Evolutionary conservation across 2,888 invertebrate species (phyloP).

Genomic region (Hyppa rectilinea): DNA sequence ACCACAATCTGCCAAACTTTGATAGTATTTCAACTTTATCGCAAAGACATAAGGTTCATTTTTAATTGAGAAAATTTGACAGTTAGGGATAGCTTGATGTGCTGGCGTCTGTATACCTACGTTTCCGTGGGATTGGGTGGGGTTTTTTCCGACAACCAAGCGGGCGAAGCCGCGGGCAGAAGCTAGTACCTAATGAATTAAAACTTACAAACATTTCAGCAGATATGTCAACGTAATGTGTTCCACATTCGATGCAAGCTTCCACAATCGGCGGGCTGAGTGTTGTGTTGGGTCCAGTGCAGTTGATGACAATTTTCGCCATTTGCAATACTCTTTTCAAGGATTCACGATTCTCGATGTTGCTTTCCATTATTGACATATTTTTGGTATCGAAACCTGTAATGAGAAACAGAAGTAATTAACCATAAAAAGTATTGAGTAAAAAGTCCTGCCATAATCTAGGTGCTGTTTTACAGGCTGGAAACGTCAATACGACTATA

Average conservation of each 20-base stretch:
- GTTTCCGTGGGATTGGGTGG: no score
- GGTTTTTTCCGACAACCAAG: no score
- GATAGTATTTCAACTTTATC: no score
- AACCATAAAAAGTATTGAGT: not conserved
- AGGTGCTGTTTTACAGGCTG: no score
- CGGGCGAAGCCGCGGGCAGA: no score
- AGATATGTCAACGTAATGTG: slow-evolving; percentile 81
- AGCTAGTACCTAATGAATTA: no score
- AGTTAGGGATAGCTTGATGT: no score
- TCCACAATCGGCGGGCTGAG: slow-evolving; percentile 75
- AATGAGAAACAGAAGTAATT: not conserved
- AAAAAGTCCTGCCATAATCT: not conserved
- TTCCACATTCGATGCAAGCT: slow-evolving; percentile 74
- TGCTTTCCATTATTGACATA: slow-evolving; percentile 69
- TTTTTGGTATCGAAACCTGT: slow-evolving; percentile 70
- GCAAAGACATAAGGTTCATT: no score
- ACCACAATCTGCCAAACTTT: no score
- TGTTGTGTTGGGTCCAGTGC: slow-evolving; percentile 75
- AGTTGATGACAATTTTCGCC: slow-evolving; percentile 76
- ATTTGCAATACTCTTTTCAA: slow-evolving; percentile 65
- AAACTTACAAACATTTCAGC: slow-evolving; percentile 79
- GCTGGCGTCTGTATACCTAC: no score
- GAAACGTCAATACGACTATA: no score
- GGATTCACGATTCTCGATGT: slow-evolving; percentile 68
- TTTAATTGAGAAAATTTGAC: no score